Evolutionary conservation across 1,140 invertebrate species (phyloP).

Genomic region (Argopecten irradians): DNA sequence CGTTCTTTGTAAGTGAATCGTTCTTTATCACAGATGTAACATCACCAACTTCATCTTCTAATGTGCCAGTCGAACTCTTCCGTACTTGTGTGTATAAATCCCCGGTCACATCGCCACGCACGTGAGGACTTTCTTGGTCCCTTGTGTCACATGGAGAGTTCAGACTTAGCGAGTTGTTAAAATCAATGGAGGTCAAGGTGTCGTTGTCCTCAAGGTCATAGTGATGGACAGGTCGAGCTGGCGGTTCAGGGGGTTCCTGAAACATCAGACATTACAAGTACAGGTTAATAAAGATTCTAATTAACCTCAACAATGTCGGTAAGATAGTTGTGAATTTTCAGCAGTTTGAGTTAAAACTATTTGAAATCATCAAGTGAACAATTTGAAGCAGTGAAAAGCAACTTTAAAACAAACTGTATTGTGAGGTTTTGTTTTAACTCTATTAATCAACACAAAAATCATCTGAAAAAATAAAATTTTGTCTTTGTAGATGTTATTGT

Average conservation of each 20-base stretch:
- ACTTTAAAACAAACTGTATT: too few species aligned
- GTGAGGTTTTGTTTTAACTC: too few species aligned
- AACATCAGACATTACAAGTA: background rate
- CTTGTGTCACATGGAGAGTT: background rate
- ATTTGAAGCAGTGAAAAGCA: too few species aligned
- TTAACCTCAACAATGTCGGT: too few species aligned
- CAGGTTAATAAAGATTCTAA: too few species aligned
- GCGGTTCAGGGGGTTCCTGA: background rate
- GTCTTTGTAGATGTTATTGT: too few species aligned
- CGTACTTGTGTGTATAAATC: conserved; percentile 50
- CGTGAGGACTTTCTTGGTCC: background rate
- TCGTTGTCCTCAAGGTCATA: background rate
- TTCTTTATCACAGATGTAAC: background rate
- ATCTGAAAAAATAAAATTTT: too few species aligned
- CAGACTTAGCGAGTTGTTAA: background rate
- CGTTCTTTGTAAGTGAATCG: background rate
- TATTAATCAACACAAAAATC: too few species aligned
- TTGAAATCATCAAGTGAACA: too few species aligned
- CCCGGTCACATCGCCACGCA: conserved; percentile 47
- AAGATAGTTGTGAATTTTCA: too few species aligned
- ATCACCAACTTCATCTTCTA: background rate
- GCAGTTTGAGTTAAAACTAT: too few species aligned
- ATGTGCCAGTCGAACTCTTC: conserved; percentile 15
- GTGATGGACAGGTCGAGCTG: background rate
- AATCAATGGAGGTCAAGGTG: background rate